Base-by-base conservation (phyloP, 2,113 vertebrate genomes). In the Anguilla rostrata region DNA sequence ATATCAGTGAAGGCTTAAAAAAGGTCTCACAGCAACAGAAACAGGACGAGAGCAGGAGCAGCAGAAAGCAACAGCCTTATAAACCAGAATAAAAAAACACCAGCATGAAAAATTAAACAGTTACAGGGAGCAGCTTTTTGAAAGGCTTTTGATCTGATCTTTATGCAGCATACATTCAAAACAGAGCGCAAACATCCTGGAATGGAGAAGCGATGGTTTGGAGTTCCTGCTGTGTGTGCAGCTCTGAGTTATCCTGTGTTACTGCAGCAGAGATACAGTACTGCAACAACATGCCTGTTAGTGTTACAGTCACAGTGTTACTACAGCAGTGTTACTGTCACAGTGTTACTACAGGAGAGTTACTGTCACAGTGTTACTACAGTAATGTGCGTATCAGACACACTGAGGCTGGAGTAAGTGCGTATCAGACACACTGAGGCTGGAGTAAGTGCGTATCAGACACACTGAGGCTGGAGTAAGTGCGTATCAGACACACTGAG, bases 91-190 rank as follows among this genome's bases (percentile, higher is more conserved):
- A 75, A 11, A n/a, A 75, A 75, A 75, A 2, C 26, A 75, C 2
- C 71, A 75, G 71, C 71, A 75, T 75, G 71, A 75, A 75, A 75
- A 34, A 75, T 75, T 75, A 75, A 75, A 75, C 71, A 75, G 22
- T 34, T 75, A 6, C 1, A 34, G n/a, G 5, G 71, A 34, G 71
- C 63, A 71, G 63, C 63, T n/a, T 71, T 71, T n/a, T n/a, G 63
- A 75, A 53, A 53, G 49, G 49, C 49, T 7, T 34, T 9, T 75
- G 1, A 71, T 75, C 71, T 34, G 26, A 71, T 75, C 71, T 75
- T 2, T n/a, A 12, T 75, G n/a, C 26, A 75, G n/a, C 71, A 34
- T 6, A 75, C 26, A 26, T 34, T 75, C 9, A 75, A 75, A 75
- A 66, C 26, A 26, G 60, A 75, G n/a, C 12, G 1, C 22, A 75